These are phyloP conservation scores for Lepidocyrtinus sp. DNA, from an alignment of 2,888 invertebrate species.

Conservation along the genomic window DNA sequence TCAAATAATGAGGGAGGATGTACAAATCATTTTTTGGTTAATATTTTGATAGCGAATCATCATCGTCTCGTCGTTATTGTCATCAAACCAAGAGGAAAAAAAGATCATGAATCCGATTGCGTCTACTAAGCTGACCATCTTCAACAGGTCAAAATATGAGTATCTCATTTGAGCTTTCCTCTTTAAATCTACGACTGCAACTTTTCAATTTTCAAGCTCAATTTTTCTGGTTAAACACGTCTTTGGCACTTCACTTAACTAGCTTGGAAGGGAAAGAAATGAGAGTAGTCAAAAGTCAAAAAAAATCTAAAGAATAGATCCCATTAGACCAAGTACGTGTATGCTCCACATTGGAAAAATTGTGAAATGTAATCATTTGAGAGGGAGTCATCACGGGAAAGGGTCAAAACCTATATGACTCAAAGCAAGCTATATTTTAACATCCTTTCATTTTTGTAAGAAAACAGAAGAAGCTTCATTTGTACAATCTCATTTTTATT, in stretches of 20 bases:
- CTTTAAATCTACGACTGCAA: not conserved
- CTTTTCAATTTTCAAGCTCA: not conserved
- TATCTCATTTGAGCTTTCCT: not conserved
- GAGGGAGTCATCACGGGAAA: slow-evolving; percentile 46
- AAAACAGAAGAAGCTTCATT: slow-evolving; percentile 32
- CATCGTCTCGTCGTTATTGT: not conserved
- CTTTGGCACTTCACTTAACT: slow-evolving; percentile 46
- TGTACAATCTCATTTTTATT: slow-evolving; percentile 21
- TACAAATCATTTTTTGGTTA: not conserved
- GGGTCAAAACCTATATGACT: no score
- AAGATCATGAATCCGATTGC: not conserved
- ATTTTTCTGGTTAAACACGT: slow-evolving; percentile 38
- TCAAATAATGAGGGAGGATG: not conserved
- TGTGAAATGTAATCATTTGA: slow-evolving; percentile 49
- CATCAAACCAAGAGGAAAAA: not conserved
- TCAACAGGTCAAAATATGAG: not conserved
- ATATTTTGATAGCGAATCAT: not conserved
- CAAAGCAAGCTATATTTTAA: no score
- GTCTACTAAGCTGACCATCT: not conserved
- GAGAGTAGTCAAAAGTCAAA: slow-evolving; percentile 10
- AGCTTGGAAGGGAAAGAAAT: slow-evolving; percentile 32
- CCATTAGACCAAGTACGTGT: not conserved
- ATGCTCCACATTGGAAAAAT: no score
- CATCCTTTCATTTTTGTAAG: no score
- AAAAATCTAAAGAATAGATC: no score